A percentile compares a stretch with the other conserved stretches of the same genome.
Evolutionary conservation across 2,113 vertebrate genomes (phyloP).

Genomic region (Nothocercus nigrocapillus): DNA sequence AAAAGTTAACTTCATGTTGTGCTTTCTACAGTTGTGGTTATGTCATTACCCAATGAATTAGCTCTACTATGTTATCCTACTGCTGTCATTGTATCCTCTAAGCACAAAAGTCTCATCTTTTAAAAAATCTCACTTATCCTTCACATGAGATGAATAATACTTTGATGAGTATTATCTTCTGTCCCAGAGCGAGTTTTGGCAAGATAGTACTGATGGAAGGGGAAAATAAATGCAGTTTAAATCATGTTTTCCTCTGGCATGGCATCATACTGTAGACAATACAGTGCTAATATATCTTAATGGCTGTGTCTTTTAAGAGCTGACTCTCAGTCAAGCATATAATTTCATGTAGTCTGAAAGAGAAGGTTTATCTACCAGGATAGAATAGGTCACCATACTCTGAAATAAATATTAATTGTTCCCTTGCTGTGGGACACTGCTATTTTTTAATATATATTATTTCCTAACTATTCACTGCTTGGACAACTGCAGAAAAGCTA

Average conservation of each 20-base stretch:
- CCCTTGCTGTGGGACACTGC: neutral
- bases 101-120: neutral
- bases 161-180: neutral
- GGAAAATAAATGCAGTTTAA: neutral
- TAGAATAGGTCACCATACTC: neutral
- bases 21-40: neutral
- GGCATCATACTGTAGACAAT: neutral
- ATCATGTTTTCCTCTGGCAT: neutral
- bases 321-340: neutral
- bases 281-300: constrained; percentile 20
- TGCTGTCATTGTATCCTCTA: neutral
- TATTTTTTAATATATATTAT: neutral
- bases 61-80: neutral
- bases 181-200: neutral
- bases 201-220: neutral
- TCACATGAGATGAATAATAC: neutral
- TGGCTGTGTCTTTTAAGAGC: neutral
- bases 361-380: neutral
- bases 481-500: neutral
- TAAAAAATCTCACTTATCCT: neutral
- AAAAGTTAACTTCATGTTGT: neutral
- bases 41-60: neutral
- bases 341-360: neutral
- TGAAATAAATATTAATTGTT: neutral
- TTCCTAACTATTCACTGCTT: neutral